Evolutionary conservation across 2,797 vertebrate genomes (phyloP), one percentile per base, ranked within the genome.

Genomic region (Emydoidea blandingii): DNA sequence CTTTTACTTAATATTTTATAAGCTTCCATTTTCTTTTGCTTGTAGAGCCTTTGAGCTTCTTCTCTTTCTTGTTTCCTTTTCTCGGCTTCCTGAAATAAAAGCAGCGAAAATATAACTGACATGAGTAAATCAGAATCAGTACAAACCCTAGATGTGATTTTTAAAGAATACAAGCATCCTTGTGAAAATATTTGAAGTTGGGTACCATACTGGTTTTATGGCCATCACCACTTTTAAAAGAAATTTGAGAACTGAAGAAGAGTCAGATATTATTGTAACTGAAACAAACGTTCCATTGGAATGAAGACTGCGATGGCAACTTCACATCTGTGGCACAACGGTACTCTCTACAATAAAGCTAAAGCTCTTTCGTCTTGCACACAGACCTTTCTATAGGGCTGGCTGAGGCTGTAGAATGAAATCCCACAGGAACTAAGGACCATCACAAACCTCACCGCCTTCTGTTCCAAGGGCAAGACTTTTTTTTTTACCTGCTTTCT

Each of bases 1-100:
- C 99, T 99, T 97, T 99, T 99, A 95, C 98, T 98, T 92, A 99
- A 29, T 93, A 99, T 97, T 98, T 99, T 99, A 97, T 98, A 99
- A 0, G 98, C 98, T 97, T 99, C 99, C 96, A 98, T 98, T 98
- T 99, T 99, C 97, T 99, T 99, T 94, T 99, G 98, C 83, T 99
- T 99, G 98, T 99, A 99, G 79, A 97, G 98, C 85, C 97, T 96
- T 8, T 99, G 97, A 80, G 99, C 99, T 95, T 98, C 99, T 97
- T 99, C 99, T 96, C 97, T 98, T 96, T 99, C 98, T 96, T 98
- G 98, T 95, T 98, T 99, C 96, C 98, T 98, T 97, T 97, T 98
- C 95, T 99, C 97, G 83, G 98, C 98, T 94, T 99, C 99, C 99
- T 99, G 95, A 83, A 98, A 98, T 96, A 76, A 93, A 96, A 86